Evolutionary conservation across 2,797 vertebrate genomes (phyloP), one percentile per base, ranked within the genome.

Genomic region (Siniperca obscura): DNA sequence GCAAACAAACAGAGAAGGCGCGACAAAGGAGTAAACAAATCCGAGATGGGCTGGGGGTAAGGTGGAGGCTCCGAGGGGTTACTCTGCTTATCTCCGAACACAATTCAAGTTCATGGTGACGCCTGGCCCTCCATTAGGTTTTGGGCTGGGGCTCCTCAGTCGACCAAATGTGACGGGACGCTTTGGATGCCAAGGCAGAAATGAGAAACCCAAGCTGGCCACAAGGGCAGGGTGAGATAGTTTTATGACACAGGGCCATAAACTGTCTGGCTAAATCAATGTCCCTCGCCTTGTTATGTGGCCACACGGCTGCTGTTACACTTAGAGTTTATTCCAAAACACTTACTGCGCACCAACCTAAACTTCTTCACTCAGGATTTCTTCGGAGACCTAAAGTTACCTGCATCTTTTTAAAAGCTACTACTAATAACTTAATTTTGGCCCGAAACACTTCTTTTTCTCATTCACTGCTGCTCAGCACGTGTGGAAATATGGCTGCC

Each of bases 1-100:
- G 88, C 88, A 90, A 93, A 92, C 91, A 90, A 92, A 90, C 75
- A 89, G 69, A 64, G 81, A 57, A 86, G 86, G 90, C 82, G 82
- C 83, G 81, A 81, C 88, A 86, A 87, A 64, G 81, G 87, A 85
- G 92, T 88, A 91, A 95, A 94, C 87, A 91, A 86, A 92, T 84
- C 70, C n/a, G 71, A 80, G 84, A 78, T 59, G 80, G 64, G 75
- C 60, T 64, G 38, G 22, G 30, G 65, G 22, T 69, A 14, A 5
- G n/a, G 27, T 73, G 25, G 70, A 17, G n/a, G 81, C 84, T 86
- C 78, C 16, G 77, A 82, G 80, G 81, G 90, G 88, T 67, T 34
- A 5, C 84, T 82, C 89, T 69, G 88, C 85, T 93, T 85, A 90
- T 94, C 90, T 93, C 87, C 9, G 0, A 81, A 87, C 69, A 76